Percentiles rank a stretch among this genome's conserved stretches.
Evolutionary conservation across 2,888 invertebrate genomes (phyloP).

Genomic region (Acanthosepion esculentum): DNA sequence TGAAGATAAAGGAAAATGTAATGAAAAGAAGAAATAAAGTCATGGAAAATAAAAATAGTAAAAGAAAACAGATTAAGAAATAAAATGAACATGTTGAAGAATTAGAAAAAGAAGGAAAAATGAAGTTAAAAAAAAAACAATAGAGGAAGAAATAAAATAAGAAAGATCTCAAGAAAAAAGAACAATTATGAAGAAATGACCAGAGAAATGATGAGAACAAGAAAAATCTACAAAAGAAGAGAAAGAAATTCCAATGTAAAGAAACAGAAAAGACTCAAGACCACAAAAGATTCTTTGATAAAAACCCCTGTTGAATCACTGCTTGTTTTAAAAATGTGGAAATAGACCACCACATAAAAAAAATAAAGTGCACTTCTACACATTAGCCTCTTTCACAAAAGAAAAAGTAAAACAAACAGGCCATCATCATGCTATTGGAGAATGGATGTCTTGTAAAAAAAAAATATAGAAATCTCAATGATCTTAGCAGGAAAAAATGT

Average conservation of each 20-base stretch:
- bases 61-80: background rate
- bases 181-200: background rate
- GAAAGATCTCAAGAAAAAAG: background rate
- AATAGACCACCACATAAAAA: background rate
- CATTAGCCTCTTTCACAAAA: slow-evolving; percentile 15
- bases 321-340: background rate
- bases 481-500: background rate
- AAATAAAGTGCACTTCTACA: slow-evolving; percentile 12
- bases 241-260: background rate
- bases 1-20: background rate
- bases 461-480: background rate
- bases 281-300: background rate
- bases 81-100: background rate
- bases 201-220: background rate
- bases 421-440: background rate
- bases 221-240: background rate
- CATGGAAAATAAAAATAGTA: too few relatives aligned
- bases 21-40: background rate
- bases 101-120: too few relatives aligned
- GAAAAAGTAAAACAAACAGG: background rate
- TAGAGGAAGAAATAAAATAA: background rate
- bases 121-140: background rate
- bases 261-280: background rate
- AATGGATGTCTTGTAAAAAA: background rate
- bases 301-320: background rate